A percentile compares a stretch with the other conserved stretches of the same genome.
Evolutionary conservation across 2,113 vertebrate genomes (phyloP).

Genomic region (Scatophagus argus): DNA sequence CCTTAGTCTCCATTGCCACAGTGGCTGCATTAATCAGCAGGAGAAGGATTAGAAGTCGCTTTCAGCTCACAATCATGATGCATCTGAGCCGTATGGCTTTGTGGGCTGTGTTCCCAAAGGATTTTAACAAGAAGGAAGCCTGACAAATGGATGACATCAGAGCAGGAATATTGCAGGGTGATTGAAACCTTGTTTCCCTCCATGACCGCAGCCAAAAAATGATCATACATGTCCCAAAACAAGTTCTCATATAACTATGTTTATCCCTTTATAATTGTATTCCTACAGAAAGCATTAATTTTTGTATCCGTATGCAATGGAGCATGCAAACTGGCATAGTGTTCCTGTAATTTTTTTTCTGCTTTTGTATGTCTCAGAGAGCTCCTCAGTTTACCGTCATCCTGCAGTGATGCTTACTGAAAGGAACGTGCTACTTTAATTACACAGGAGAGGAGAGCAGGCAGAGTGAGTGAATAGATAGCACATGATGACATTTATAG

Average conservation of each 20-base stretch:
- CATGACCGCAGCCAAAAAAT: conserved; percentile 48
- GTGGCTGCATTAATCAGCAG: conserved; percentile 59
- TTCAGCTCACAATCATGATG: conserved; percentile 53
- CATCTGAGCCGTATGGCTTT: conserved; percentile 42
- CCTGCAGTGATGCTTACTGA: conserved; percentile 39
- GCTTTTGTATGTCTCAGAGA: conserved; percentile 32
- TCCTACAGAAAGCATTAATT: conserved; percentile 51
- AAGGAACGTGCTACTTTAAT: conserved; percentile 59
- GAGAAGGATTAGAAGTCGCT: conserved; percentile 45
- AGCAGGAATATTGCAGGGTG: conserved; percentile 49
- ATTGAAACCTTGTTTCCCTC: conserved; percentile 60
- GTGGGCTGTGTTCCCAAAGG: conserved; percentile 16
- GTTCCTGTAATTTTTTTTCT: conserved; percentile 43
- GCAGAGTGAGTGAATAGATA: conserved; percentile 47
- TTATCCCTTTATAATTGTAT: conserved; percentile 64
- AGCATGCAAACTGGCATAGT: conserved; percentile 27
- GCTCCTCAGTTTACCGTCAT: conserved; percentile 54
- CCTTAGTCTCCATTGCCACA: conserved; percentile 27
- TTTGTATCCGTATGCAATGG: conserved; percentile 27
- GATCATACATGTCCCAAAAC: conserved; percentile 68
- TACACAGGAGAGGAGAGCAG: conserved; percentile 52
- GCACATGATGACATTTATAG: conserved; percentile 66
- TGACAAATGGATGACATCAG: conserved; percentile 76
- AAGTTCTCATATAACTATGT: conserved; percentile 48
- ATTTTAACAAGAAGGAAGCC: conserved; percentile 49